Evolutionary conservation across 2,113 vertebrate genomes (phyloP), one percentile per base, ranked within the genome.

Genomic region (Leiothrix lutea): DNA sequence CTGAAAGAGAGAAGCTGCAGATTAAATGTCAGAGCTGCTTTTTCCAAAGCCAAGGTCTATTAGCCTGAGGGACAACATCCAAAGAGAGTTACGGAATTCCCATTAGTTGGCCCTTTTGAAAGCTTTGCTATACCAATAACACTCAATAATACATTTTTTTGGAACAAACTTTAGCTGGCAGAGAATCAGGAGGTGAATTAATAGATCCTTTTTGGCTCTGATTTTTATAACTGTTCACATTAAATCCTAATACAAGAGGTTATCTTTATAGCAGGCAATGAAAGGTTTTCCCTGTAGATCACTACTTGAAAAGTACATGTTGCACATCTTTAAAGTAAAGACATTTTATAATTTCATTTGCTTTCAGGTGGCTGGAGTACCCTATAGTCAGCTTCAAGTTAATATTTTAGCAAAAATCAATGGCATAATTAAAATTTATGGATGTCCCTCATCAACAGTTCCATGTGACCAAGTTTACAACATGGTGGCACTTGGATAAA

Each of bases 181-280:
- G 82, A 93, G 85, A 92, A 94, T 88, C 88, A 95, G 54, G 64
- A 86, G 40, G 86, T 88, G 69, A 96, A 88, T 95, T 95, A 96
- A 92, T 95, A 94, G 81, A 74, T 88, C 67, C 85, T 97, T 96
- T 90, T 86, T 96, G 85, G 80, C 88, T 83, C 90, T 67, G 51
- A 95, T 88, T 96, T 96, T 96, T 96, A 56, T 88, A 93, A 80
- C 60, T 80, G 36, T 89, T 95, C 65, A 42, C 56, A 78, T 64
- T 86, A 84, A 96, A 93, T 88, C 64, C 57, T 74, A 90, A 88
- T 92, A 90, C 28, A 58, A 62, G 85, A 90, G 60, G 79, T 95
- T 97, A 93, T 94, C 93, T 95, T 97, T 95, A 96, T 36, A 90
- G 79, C 85, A 93, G 71, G 81, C 84, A 95, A 47, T 90, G 88